Evolutionary conservation across 2,797 vertebrate genomes (phyloP).

Genomic region (Syndactyla subalaris): DNA sequence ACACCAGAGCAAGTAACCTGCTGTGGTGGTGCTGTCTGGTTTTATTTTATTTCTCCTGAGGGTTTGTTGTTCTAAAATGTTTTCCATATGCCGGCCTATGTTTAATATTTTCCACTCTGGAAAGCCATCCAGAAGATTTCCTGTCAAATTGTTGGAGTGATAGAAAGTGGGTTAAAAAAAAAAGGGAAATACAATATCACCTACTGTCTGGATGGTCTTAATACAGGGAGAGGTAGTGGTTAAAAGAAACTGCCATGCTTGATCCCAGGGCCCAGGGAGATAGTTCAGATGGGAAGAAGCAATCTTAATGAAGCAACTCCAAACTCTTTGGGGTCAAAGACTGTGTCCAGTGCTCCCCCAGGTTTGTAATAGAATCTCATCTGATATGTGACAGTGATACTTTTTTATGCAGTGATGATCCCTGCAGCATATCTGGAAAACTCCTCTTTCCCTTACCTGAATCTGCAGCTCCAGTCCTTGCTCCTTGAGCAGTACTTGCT

Average conservation of each 20-base stretch:
- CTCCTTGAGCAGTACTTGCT: background rate
- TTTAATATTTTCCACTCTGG: background rate
- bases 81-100: background rate
- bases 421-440: background rate
- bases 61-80: background rate
- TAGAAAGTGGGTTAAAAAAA: background rate
- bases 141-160: background rate
- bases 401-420: background rate
- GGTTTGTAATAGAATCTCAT: background rate
- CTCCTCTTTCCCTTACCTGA: background rate
- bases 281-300: background rate
- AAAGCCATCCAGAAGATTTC: fast-evolving
- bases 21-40: background rate
- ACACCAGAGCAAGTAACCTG: background rate
- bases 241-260: background rate
- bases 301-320: background rate
- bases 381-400: background rate
- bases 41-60: background rate
- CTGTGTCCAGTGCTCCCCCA: background rate
- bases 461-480: background rate
- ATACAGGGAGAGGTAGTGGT: background rate
- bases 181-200: background rate
- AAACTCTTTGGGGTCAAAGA: background rate
- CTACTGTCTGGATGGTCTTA: background rate
- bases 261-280: background rate